phyloP scores from a whole-genome alignment of 2,113 vertebrate genomes.

The Redunca redunca region DNA sequence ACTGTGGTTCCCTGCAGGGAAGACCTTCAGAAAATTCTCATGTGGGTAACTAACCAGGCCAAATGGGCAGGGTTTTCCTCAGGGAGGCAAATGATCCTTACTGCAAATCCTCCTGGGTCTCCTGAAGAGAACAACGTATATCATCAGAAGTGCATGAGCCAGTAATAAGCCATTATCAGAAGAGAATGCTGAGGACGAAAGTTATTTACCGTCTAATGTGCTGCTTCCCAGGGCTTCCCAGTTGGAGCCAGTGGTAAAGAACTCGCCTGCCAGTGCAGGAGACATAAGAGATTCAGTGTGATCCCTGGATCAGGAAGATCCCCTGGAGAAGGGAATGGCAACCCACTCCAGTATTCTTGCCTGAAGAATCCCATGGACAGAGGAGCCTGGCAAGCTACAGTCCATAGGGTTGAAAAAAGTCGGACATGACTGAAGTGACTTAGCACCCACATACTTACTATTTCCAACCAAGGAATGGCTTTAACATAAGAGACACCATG shows the following conservation, averaged over 20 bases:
- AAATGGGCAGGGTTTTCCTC: neutral
- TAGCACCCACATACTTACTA: neutral
- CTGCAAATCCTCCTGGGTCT: neutral
- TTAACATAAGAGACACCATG: neutral
- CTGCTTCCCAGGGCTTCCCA: neutral
- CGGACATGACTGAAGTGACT: neutral
- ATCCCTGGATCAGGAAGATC: neutral
- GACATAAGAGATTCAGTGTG: neutral
- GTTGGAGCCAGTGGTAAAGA: neutral
- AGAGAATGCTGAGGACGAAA: neutral
- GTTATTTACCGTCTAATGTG: neutral
- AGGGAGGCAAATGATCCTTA: neutral
- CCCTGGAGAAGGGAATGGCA: neutral
- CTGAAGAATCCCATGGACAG: neutral
- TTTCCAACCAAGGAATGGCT: neutral
- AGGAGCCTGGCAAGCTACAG: neutral
- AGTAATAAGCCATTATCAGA: neutral
- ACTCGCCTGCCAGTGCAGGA: neutral
- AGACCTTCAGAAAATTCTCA: neutral
- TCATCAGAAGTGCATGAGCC: neutral
- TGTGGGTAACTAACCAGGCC: neutral
- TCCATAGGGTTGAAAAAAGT: neutral
- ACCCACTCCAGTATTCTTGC: neutral
- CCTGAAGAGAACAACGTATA: neutral
- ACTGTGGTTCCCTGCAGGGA: neutral